These are phyloP conservation scores for Uromys caudimaculatus DNA, from an alignment of 2,797 vertebrate genomes.

Conservation along the genomic window DNA sequence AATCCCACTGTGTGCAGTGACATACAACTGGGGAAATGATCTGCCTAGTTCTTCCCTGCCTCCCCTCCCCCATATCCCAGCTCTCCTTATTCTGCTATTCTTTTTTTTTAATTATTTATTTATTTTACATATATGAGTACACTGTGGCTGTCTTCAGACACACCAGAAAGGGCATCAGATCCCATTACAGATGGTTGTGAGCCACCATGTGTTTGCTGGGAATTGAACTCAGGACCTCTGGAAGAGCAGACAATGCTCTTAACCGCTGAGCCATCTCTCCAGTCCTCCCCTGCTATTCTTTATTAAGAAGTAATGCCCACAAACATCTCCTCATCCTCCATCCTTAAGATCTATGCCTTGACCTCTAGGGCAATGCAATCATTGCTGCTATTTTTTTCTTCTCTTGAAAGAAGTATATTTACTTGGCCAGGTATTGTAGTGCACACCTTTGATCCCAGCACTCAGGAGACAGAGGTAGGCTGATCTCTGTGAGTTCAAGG, in stretches of 20 bases:
- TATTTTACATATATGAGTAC: too few species aligned
- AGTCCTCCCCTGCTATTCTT: neutral
- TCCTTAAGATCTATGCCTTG: neutral
- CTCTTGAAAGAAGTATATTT: neutral
- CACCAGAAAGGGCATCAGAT: too few species aligned
- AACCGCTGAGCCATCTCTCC: too few species aligned
- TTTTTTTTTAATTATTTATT: neutral
- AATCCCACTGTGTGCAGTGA: neutral
- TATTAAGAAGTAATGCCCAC: neutral
- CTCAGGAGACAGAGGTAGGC: neutral
- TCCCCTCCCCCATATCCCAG: neutral
- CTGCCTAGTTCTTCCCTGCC: neutral
- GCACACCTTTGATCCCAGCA: neutral
- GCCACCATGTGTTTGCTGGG: too few species aligned
- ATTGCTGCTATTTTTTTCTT: neutral
- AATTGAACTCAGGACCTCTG: too few species aligned
- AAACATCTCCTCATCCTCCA: neutral
- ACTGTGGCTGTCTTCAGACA: too few species aligned
- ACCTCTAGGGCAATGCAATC: neutral
- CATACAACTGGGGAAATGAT: neutral
- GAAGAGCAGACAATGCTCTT: too few species aligned
- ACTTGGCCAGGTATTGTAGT: neutral
- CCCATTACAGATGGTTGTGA: too few species aligned
- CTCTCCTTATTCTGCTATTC: neutral
- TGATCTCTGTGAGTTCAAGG: neutral